Conservation (phyloP, 2,113 vertebrate species). For the Alexandromys fortis region DNA sequence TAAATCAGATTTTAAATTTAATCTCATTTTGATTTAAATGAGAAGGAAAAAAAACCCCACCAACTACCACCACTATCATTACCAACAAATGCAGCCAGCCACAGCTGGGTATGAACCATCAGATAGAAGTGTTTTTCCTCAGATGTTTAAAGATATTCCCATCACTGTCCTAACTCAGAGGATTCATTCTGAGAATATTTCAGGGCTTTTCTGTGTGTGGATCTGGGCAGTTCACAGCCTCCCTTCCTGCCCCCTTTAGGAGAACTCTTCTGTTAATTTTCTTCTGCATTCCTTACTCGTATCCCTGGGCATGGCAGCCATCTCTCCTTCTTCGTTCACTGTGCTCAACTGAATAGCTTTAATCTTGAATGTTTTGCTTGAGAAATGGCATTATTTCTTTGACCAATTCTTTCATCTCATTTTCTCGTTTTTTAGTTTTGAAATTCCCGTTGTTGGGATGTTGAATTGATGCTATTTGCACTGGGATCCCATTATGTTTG, state of each 20-base stretch:
- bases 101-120: neutral
- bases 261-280: neutral
- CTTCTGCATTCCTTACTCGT: constrained; percentile 21
- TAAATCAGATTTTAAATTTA: neutral
- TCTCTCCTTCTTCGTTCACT: constrained; percentile 6
- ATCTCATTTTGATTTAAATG: neutral
- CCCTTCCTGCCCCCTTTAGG: too few species aligned
- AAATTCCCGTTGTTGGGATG: constrained; percentile 45
- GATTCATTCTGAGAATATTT: neutral
- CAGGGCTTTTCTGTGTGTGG: neutral
- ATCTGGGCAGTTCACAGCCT: neutral
- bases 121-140: neutral
- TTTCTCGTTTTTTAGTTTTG: constrained; percentile 58
- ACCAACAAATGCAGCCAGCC: neutral
- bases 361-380: constrained; percentile 16
- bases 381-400: constrained; percentile 45
- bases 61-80: neutral
- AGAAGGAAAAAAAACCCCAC: neutral
- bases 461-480: constrained; percentile 55
- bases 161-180: neutral
- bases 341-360: constrained; percentile 45
- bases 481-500: constrained; percentile 39
- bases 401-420: neutral
- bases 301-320: neutral
- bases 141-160: neutral